Base-by-base conservation (phyloP, 2,113 vertebrate species). In the Dicerorhinus sumatrensis region DNA sequence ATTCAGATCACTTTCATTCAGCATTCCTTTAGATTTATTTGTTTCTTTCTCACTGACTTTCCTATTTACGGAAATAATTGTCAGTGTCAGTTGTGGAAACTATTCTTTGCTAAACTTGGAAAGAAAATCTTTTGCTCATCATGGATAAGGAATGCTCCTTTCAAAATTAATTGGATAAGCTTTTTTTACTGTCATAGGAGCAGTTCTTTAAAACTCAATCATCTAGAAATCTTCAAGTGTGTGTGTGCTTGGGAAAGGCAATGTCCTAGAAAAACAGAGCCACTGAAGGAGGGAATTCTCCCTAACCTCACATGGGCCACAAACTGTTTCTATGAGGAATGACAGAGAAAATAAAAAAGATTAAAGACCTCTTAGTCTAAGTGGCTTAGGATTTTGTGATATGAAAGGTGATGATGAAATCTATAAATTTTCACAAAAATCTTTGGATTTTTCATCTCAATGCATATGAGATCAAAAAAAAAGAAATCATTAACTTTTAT, bases 81-180 rank as follows among this genome's bases (percentile, higher is more conserved):
- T 48, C 89, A 94, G 6, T 85, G 17, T 75, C 96, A 96, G 33
- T 91, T 96, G 75, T 91, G 89, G 69, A 95, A 98, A 92, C 77
- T 58, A 6, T 63, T 97, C 12, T 48, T 92, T 96, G 56, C 76
- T 97, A 58, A 98, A 84, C 8, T 58, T 9, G 63, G 46, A 89
- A 85, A 54, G 39, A 58, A 94, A 96, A 97, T 89, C 27, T 98
- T 94, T 21, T 25, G 81, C 4, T 91, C 25, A 77, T 87, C 79
- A 97, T 84, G 89, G 80, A 63, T 92, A 96, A 94, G 54, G 80
- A 4, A 92, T 51, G 33, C 8, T 51, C 67, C 36, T 91, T 96
- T 92, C 56, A 73, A 69, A 96, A 91, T 79, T 62, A 69, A 48
- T 86, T 77, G 21, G 36, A 18, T 48, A 76, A 33, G 51, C 0